Conservation (phyloP, 2,113 vertebrate genomes). For the Galeopterus variegatus region DNA sequence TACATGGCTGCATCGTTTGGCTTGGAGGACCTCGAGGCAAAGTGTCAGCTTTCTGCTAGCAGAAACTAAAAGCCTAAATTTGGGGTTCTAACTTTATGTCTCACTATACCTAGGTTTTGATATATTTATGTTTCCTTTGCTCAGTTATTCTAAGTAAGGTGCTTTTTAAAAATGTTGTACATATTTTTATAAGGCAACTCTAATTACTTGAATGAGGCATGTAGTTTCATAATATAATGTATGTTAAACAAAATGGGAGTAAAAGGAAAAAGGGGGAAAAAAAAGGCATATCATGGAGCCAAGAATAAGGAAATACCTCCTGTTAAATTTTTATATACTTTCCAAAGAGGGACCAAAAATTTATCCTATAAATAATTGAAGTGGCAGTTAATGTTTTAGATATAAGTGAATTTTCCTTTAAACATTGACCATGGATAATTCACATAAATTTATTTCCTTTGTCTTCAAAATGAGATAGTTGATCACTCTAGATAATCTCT, state of each 20-base stretch:
- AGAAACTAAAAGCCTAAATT: not conserved
- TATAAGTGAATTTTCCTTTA: not conserved
- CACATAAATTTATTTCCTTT: not conserved
- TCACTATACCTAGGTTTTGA: not conserved
- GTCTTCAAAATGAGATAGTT: not conserved
- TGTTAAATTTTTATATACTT: constrained; percentile 4
- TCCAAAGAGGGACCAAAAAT: not conserved
- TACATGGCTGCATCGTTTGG: not conserved
- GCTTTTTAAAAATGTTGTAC: not conserved
- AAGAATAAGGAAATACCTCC: not conserved
- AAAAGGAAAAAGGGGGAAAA: not conserved
- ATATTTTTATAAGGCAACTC: constrained; percentile 18
- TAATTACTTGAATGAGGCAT: constrained; percentile 18
- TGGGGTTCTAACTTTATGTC: not conserved
- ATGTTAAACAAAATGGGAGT: not conserved
- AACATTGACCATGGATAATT: not conserved
- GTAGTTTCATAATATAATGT: not conserved
- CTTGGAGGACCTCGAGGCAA: not conserved
- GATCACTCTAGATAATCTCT: not conserved
- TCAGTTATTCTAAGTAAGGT: not conserved
- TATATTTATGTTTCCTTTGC: not conserved
- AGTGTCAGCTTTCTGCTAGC: not conserved
- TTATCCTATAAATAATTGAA: constrained; percentile 15
- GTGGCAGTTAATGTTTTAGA: constrained; percentile 22
- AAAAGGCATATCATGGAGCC: not conserved